Evolutionary conservation across 35 echinoderm and acorn worm genomes (phyloP).

Genomic region (Eucidaris tribuloides): DNA sequence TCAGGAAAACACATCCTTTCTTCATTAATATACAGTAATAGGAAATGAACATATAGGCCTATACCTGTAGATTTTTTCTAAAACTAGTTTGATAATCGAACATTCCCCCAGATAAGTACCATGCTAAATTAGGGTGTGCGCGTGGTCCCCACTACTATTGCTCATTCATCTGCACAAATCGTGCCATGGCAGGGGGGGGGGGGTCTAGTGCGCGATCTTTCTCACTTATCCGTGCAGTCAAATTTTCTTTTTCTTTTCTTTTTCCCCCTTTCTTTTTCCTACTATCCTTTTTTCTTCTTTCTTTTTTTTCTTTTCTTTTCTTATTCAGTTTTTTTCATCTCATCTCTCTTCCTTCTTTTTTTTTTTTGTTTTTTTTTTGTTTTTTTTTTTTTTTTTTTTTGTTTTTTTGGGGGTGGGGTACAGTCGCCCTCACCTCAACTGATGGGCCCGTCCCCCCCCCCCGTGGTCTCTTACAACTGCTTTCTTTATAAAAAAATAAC

Average conservation of each 20-base stretch:
- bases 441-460: background rate
- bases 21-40: too few relatives aligned
- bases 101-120: too few relatives aligned
- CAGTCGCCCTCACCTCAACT: background rate
- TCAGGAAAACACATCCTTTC: too few relatives aligned
- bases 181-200: background rate
- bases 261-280: background rate
- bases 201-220: background rate
- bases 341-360: background rate
- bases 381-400: background rate
- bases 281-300: background rate
- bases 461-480: too few relatives aligned
- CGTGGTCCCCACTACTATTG: too few relatives aligned
- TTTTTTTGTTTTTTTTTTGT: background rate
- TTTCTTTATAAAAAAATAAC: too few relatives aligned
- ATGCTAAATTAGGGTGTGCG: too few relatives aligned
- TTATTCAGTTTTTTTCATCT: background rate
- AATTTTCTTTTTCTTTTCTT: background rate
- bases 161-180: too few relatives aligned
- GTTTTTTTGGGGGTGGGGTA: background rate
- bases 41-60: too few relatives aligned
- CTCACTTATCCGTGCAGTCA: background rate
- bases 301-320: background rate
- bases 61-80: too few relatives aligned
- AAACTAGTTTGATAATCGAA: too few relatives aligned